Conservation (phyloP, 2,797 vertebrate genomes). For the Pangasius larnaudii region DNA sequence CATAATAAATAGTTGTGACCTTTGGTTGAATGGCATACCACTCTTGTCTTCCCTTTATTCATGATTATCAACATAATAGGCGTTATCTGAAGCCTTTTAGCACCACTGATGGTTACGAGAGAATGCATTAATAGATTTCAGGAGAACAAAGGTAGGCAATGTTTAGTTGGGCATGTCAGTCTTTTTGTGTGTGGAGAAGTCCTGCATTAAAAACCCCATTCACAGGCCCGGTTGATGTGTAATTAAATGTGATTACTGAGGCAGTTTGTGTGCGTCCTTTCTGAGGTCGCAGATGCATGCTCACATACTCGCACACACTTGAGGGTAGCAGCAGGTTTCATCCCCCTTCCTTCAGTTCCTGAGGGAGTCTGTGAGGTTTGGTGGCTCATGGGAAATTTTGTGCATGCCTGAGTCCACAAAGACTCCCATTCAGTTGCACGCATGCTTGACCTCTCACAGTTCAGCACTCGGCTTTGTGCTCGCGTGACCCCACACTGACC, state of each 20-base stretch:
- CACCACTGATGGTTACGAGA: slow-evolving; percentile 78
- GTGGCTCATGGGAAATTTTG: slow-evolving; percentile 80
- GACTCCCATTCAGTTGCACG: slow-evolving; percentile 78
- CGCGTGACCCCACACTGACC: slow-evolving; percentile 72
- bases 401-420: slow-evolving; percentile 80
- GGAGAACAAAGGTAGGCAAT: slow-evolving; percentile 83
- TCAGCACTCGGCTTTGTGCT: slow-evolving; percentile 80
- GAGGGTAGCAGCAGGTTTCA: slow-evolving; percentile 58
- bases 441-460: slow-evolving; percentile 82
- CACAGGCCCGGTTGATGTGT: slow-evolving; percentile 79
- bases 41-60: slow-evolving; percentile 64
- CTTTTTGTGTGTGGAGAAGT: slow-evolving; percentile 70
- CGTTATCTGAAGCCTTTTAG: slow-evolving; percentile 72
- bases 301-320: slow-evolving; percentile 53
- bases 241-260: slow-evolving; percentile 87
- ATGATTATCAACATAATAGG: slow-evolving; percentile 76
- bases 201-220: slow-evolving; percentile 80
- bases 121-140: slow-evolving; percentile 80
- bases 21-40: slow-evolving; percentile 56
- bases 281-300: slow-evolving; percentile 53
- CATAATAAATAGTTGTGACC: slow-evolving; percentile 53
- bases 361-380: slow-evolving; percentile 73
- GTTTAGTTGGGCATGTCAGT: slow-evolving; percentile 80
- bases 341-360: slow-evolving; percentile 70
- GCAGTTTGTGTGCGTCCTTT: slow-evolving; percentile 72